Evolutionary conservation across 1,140 invertebrate genomes (phyloP), one percentile per base, ranked within the genome.

Genomic region (Trinorchestia longiramus): DNA sequence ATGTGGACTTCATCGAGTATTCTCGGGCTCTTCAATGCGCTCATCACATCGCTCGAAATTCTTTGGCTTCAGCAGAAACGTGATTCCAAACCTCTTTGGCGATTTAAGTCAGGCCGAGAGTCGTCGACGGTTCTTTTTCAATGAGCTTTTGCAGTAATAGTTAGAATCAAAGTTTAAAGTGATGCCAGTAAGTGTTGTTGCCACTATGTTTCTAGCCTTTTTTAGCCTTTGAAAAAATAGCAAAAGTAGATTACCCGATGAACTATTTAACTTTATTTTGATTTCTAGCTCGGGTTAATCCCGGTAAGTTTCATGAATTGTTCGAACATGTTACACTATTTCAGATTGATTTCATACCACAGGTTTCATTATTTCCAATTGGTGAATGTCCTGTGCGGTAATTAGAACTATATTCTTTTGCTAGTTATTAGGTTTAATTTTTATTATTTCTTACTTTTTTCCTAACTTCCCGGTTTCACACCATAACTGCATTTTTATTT

Each of bases 51-150:
- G 36, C 43, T n/a, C 43, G 44, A 36, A 4, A 43, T 45, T 94
- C 92, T 94, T 94, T 45, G 44, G 40, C 44, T 47, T 44, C 41
- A 45, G 44, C 43, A 45, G 92, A 94, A 94, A 94, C 92, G 43
- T 43, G 92, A 94, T 44, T 47, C 44, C 40, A 45, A 45, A 94
- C 44, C 44, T 94, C 23, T 43, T 94, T 94, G 43, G 92, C 40
- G 43, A 94, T 36, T 36, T 28, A 11, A 44, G 19, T 15, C 41
- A 4, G 43, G 41, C 43, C 36, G 41, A 23, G 3, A 36, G 62
- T 3, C 62, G 8, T 36, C 28, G 62, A 77, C 15, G 28, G 28
- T 15, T 77, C 28, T 77, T 77, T 77, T 77, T 77, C 62, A 11
- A 28, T 3, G 3, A 23, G 62, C 28, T 36, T 77, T 28, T 28